Percentiles rank a stretch among this genome's conserved stretches.
Evolutionary conservation across 2,797 vertebrate genomes (phyloP).

Genomic region (Rousettus madagascariensis): DNA sequence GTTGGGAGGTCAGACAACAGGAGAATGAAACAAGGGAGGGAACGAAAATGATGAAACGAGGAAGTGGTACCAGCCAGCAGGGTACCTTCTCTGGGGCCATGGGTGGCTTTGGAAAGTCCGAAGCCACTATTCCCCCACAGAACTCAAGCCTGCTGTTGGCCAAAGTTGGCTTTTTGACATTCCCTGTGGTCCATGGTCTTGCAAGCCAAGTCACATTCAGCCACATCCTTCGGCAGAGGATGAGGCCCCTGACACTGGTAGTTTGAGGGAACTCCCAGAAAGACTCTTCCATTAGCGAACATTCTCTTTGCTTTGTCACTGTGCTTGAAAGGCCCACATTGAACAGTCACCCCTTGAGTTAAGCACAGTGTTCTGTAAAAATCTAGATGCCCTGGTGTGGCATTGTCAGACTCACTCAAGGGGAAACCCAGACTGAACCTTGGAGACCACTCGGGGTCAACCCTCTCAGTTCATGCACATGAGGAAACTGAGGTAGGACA

Average conservation of each 20-base stretch:
- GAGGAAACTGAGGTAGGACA: background rate
- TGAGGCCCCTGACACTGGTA: background rate
- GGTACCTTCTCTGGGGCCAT: background rate
- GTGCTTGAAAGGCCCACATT: background rate
- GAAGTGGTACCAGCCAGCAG: too few relatives aligned
- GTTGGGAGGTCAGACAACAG: background rate
- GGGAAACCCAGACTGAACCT: background rate
- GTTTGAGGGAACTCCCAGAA: background rate
- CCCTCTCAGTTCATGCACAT: background rate
- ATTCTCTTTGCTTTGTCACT: slow-evolving; percentile 2
- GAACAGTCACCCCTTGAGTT: background rate
- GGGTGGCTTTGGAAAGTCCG: background rate
- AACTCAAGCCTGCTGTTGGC: background rate
- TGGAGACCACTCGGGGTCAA: background rate
- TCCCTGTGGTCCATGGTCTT: background rate
- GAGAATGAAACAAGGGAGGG: background rate
- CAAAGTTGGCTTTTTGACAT: background rate
- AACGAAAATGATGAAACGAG: background rate
- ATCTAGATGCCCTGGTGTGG: background rate
- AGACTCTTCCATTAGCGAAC: background rate
- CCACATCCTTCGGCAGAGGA: background rate
- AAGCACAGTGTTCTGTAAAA: background rate
- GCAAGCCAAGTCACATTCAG: background rate
- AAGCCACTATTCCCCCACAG: background rate
- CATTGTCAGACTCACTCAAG: background rate